Base-by-base conservation (phyloP, 2,113 vertebrate species). In the Gulo gulo region DNA sequence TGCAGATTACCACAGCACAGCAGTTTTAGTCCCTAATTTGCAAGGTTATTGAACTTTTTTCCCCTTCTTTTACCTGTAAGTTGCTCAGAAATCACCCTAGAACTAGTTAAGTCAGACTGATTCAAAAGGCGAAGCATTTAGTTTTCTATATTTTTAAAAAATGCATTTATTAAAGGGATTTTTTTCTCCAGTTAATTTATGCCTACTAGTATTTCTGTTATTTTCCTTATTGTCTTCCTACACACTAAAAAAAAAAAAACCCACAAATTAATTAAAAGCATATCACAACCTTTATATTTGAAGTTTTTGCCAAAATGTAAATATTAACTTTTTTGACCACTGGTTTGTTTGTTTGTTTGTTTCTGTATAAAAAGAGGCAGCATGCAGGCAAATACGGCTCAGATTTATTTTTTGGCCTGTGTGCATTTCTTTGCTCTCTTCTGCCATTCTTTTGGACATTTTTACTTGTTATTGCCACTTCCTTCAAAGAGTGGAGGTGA, bases 11-110 rank as follows among this genome's bases (percentile, higher is more conserved):
- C 69, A 57, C 84, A 91, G 26, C 20, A 20, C 42, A 84, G 61
- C 20, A 23, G 20, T 4, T 45, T 91, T 20, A 61, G 52, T 67
- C 31, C 26, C 67, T 52, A 42, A 91, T 96, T 96, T 95, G 55
- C 81, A 96, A 96, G 97, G 95, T 97, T 96, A 95, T 34, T 88
- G 95, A 97, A 97, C 98, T 98, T 96, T 61, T 50, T 21, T 0
- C 26, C 26, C 45, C 47, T 31, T 83, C 42, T 24, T 96, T 94
- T 87, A 85, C 55, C 84, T 82, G 45, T 94, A 80, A 88, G 92
- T 94, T 73, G 20, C 87, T 89, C 61, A 31, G 36, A 29, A 89
- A 84, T 93, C 57, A 59, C 31, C 21, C 16, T 15, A 50, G 61
- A 23, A 65, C 71, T 94, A 39, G 29, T 90, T 93, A 95, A 94